Conservation (phyloP, 2,113 vertebrate species). For the Glaucomys volans region DNA sequence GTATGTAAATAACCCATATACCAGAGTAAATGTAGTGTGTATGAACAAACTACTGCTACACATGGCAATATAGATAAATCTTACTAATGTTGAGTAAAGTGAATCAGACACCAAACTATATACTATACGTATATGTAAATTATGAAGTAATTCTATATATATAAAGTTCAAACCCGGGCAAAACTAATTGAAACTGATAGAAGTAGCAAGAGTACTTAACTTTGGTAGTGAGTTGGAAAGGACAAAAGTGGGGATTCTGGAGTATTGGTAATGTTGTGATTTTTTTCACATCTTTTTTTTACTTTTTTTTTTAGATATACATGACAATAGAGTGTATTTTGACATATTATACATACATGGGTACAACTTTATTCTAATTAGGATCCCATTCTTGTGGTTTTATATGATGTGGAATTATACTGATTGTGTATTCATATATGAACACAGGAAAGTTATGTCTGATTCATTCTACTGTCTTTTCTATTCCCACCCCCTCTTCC, state of each 20-base stretch:
- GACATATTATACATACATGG: too few relatives aligned
- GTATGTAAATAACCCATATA: background rate
- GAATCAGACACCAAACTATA: constrained; percentile 9
- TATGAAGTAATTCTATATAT: background rate
- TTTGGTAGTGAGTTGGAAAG: background rate
- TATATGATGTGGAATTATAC: too few relatives aligned
- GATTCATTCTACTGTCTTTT: too few relatives aligned
- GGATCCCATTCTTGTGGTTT: too few relatives aligned
- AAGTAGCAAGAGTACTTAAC: background rate
- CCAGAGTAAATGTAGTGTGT: background rate
- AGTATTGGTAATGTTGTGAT: background rate
- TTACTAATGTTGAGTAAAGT: background rate
- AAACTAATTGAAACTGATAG: background rate
- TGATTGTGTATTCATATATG: too few relatives aligned
- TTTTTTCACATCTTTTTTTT: too few relatives aligned
- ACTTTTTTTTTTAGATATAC: too few relatives aligned
- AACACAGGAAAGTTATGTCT: too few relatives aligned
- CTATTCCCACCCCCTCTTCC: too few relatives aligned
- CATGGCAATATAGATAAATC: background rate
- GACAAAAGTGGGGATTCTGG: background rate
- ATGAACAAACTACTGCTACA: background rate
- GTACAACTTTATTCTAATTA: too few relatives aligned
- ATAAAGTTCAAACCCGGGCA: constrained; percentile 14
- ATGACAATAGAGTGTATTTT: too few relatives aligned
- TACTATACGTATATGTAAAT: background rate